Conservation (phyloP, 2,888 invertebrate species). For the Electrophaes corylata region DNA sequence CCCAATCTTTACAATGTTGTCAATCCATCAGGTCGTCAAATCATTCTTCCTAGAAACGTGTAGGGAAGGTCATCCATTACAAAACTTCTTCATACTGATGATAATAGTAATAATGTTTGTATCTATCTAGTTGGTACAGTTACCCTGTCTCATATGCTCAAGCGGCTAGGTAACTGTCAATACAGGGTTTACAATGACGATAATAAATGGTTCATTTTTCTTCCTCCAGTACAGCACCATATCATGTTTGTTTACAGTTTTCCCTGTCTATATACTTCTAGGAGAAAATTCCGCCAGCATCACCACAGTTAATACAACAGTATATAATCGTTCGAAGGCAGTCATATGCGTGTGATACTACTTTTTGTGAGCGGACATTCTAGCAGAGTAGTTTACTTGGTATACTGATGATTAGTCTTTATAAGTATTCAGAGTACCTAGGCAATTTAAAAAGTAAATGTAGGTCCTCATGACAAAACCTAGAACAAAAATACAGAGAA, state of each 20-base stretch:
- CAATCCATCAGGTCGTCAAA: too few species aligned
- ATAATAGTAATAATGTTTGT: too few species aligned
- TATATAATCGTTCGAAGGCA: conserved; percentile 27
- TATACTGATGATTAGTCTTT: background rate
- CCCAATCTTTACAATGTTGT: too few species aligned
- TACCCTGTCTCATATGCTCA: too few species aligned
- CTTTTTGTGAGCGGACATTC: conserved; percentile 43
- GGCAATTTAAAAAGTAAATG: background rate
- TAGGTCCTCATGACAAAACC: too few species aligned
- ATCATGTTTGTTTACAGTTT: conserved; percentile 74
- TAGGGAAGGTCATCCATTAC: too few species aligned
- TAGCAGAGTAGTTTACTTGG: background rate
- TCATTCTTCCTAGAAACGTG: too few species aligned
- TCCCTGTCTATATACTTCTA: conserved; percentile 79
- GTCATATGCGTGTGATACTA: conserved; percentile 23
- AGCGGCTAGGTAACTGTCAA: too few species aligned
- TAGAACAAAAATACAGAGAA: background rate
- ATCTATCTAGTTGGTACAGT: too few species aligned
- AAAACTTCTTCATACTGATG: too few species aligned
- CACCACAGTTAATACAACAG: conserved; percentile 6
- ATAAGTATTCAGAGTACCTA: too few species aligned
- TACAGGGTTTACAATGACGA: too few species aligned
- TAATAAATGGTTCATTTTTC: conserved; percentile 33
- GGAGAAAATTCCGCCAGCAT: conserved; percentile 67
- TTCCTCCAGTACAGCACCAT: conserved; percentile 56